These are phyloP conservation scores for Eumaeus atala DNA, from an alignment of 1,140 invertebrate genomes.

Conservation along the genomic window DNA sequence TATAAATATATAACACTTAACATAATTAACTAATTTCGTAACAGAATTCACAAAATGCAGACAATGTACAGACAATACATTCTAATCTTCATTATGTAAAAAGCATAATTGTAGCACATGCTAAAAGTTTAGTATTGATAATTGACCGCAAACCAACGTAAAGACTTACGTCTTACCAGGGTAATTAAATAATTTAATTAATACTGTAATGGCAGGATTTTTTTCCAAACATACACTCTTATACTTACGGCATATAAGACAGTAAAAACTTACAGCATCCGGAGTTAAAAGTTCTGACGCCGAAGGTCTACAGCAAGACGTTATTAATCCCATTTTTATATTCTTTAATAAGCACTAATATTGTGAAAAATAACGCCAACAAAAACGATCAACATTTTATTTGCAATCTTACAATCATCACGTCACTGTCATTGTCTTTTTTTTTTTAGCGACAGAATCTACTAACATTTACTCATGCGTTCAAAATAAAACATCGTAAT, in stretches of 20 bases:
- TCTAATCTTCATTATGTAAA: too few species aligned
- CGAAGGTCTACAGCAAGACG: slow-evolving; percentile 66
- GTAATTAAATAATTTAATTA: too few species aligned
- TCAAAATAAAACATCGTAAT: slow-evolving; percentile 13
- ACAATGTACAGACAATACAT: too few species aligned
- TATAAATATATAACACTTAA: too few species aligned
- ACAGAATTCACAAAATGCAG: too few species aligned
- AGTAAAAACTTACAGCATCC: slow-evolving; percentile 61
- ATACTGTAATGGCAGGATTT: not conserved
- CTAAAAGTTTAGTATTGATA: too few species aligned
- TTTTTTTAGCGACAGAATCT: slow-evolving; percentile 6
- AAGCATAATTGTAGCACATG: too few species aligned
- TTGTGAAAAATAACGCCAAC: slow-evolving; percentile 3
- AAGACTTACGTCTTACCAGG: too few species aligned
- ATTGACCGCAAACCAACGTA: too few species aligned
- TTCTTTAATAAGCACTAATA: slow-evolving; percentile 1
- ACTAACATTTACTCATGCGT: not conserved
- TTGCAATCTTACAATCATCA: not conserved
- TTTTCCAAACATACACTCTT: too few species aligned
- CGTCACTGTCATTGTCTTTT: not conserved
- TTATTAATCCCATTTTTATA: slow-evolving; percentile 60
- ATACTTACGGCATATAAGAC: too few species aligned
- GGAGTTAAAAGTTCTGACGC: slow-evolving; percentile 60
- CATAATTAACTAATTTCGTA: too few species aligned
- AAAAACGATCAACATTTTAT: slow-evolving; percentile 3